Conservation (phyloP, 2,113 vertebrate species). For the Nannobrachium achirus region DNA sequence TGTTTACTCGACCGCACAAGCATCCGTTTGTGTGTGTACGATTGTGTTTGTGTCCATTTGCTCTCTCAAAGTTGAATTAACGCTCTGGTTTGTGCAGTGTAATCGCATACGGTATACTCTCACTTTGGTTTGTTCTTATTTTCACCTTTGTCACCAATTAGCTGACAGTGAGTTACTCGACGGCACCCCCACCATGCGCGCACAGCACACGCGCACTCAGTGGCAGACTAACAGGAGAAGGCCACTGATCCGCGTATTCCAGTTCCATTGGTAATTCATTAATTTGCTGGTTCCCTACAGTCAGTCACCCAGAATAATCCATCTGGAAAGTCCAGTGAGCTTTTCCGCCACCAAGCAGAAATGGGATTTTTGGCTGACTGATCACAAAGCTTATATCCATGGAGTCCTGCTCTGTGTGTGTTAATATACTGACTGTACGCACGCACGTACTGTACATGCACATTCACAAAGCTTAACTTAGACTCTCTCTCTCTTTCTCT, state of each 20-base stretch:
- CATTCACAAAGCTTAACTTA: constrained; percentile 6
- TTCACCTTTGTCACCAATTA: constrained; percentile 50
- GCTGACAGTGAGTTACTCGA: constrained; percentile 24
- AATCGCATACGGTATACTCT: neutral
- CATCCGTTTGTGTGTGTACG: neutral
- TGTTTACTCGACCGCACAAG: neutral
- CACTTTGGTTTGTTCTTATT: constrained; percentile 27
- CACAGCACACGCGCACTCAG: neutral
- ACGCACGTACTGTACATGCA: neutral
- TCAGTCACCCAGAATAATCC: constrained; percentile 73
- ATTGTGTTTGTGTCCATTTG: neutral
- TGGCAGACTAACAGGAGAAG: constrained; percentile 45
- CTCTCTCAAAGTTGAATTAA: neutral
- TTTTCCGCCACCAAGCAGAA: constrained; percentile 68
- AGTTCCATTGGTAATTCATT: constrained; percentile 66
- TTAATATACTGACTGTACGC: constrained; percentile 29
- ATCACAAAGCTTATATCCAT: constrained; percentile 61
- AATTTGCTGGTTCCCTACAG: constrained; percentile 71
- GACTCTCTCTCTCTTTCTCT: neutral
- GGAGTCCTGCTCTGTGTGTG: constrained; percentile 24
- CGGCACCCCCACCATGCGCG: neutral
- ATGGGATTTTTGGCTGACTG: constrained; percentile 70
- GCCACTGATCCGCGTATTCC: constrained; percentile 60
- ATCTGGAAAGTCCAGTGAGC: constrained; percentile 71
- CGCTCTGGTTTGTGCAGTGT: no score